A percentile compares a stretch with the other conserved stretches of the same genome.
Evolutionary conservation across 2,888 invertebrate genomes (phyloP).

Genomic region (Pristionchus entomophagus): DNA sequence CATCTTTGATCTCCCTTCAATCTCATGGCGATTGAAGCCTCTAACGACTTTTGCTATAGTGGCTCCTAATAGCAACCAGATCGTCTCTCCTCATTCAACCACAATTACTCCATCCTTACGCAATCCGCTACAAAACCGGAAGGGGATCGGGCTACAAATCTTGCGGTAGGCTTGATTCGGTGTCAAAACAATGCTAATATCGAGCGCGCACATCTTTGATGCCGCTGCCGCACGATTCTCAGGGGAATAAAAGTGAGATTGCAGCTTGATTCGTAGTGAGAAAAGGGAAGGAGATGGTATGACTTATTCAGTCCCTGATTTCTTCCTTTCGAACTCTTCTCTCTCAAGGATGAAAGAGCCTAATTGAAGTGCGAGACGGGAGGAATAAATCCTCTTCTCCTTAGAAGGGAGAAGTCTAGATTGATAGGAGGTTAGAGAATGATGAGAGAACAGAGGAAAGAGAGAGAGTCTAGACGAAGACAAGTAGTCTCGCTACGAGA

Average conservation of each 20-base stretch:
- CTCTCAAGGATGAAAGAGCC: constrained; percentile 28
- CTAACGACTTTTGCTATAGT: neutral
- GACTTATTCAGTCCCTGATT: constrained; percentile 11
- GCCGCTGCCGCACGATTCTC: constrained; percentile 1
- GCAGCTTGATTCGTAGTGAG: neutral
- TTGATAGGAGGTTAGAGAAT: neutral
- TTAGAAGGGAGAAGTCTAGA: neutral
- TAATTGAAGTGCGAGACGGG: constrained; percentile 23
- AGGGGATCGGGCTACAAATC: neutral
- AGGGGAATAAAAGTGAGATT: constrained; percentile 14
- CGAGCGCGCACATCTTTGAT: neutral
- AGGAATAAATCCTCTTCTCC: neutral
- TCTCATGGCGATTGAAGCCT: neutral
- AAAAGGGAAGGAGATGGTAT: neutral
- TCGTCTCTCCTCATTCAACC: neutral
- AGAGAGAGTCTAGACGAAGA: constrained; percentile 5
- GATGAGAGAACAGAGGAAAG: neutral
- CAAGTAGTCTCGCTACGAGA: constrained; percentile 3
- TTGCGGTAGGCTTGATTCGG: neutral
- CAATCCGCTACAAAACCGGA: neutral
- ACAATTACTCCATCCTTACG: neutral
- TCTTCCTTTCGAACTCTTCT: neutral
- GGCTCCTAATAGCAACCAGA: neutral
- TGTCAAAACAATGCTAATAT: constrained; percentile 13
- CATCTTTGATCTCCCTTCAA: neutral